These are phyloP conservation scores for Alcedo atthis DNA, from an alignment of 2,797 vertebrate species.

Conservation along the genomic window DNA sequence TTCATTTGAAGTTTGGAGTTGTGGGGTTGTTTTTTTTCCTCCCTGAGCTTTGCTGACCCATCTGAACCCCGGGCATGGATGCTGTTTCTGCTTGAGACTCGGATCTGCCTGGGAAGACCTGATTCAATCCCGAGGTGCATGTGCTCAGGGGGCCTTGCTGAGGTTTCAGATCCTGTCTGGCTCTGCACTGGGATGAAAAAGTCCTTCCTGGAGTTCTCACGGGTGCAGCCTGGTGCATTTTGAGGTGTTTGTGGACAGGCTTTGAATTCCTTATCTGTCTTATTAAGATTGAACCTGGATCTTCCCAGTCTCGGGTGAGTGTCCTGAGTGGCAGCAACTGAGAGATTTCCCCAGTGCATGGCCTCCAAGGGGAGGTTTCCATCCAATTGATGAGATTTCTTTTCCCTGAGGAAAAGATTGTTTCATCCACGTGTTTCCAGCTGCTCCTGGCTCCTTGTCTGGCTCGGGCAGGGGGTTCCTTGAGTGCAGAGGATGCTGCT, in stretches of 20 bases:
- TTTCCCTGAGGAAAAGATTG: not conserved
- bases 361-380: not conserved
- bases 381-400: not conserved
- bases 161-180: not conserved
- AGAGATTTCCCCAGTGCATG: not conserved
- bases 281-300: not conserved
- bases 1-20: not conserved
- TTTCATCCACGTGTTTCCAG: not conserved
- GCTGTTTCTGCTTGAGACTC: not conserved
- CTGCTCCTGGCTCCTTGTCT: not conserved
- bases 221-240: not conserved
- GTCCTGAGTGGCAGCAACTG: not conserved
- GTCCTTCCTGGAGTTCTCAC: not conserved
- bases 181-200: not conserved
- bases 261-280: not conserved
- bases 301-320: not conserved
- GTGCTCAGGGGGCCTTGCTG: accelerated
- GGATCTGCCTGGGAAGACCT: not conserved
- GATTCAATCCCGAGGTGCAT: not conserved
- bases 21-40: not conserved
- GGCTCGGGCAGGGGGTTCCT: accelerated
- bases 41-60: not conserved
- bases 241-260: not conserved
- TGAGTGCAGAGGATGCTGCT: not conserved
- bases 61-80: not conserved